Conservation (phyloP, 2,113 vertebrate genomes). For the Hemichromis elongatus region DNA sequence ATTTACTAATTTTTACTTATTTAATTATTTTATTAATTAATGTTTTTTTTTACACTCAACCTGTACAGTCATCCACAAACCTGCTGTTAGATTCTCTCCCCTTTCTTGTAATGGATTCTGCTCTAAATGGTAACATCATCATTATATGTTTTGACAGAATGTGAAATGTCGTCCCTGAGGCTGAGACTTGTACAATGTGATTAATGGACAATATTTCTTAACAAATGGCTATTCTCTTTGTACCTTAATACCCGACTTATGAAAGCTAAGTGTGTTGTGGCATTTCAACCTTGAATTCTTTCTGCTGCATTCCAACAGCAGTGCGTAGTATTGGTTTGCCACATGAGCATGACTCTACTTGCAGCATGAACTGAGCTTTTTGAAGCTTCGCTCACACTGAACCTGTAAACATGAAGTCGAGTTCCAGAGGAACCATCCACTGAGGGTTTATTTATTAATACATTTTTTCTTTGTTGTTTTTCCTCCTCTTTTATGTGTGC, state of each 20-base stretch:
- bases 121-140: neutral
- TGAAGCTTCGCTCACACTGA: neutral
- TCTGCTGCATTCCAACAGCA: conserved; percentile 48
- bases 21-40: neutral
- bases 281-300: conserved; percentile 22
- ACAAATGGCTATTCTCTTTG: neutral
- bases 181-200: neutral
- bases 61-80: neutral
- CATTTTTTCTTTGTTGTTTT: neutral
- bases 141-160: neutral
- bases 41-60: neutral
- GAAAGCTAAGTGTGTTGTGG: conserved; percentile 1
- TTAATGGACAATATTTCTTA: neutral
- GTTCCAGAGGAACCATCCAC: neutral
- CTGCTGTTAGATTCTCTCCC: neutral
- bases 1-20: too few relatives aligned
- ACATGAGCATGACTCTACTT: conserved; percentile 56
- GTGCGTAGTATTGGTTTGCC: conserved; percentile 2
- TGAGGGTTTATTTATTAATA: neutral
- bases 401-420: neutral
- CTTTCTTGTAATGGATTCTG: neutral
- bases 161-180: neutral
- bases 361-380: conserved; percentile 18
- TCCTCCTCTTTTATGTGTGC: neutral
- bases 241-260: neutral